Conservation (phyloP, 2,113 vertebrate species). For the Pygoscelis adeliae region DNA sequence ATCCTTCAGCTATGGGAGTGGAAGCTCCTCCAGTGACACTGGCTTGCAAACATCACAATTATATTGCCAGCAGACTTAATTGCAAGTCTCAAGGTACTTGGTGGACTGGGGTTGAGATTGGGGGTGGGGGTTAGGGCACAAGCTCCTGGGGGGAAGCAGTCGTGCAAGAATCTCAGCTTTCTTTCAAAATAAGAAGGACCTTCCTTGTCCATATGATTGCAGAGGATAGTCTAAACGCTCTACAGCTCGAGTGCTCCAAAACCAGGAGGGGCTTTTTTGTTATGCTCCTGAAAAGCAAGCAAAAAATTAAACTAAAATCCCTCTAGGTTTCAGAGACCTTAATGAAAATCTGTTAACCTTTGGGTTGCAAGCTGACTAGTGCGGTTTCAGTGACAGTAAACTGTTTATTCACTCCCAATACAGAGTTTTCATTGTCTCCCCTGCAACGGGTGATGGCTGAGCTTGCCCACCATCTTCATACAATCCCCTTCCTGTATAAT, state of each 20-base stretch:
- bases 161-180: background rate
- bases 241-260: background rate
- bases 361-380: background rate
- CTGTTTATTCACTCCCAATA: background rate
- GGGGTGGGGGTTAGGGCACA: background rate
- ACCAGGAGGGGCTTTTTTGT: background rate
- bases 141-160: background rate
- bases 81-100: background rate
- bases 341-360: background rate
- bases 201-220: background rate
- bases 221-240: background rate
- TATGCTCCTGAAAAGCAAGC: background rate
- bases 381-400: background rate
- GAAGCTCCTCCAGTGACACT: background rate
- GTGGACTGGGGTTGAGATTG: background rate
- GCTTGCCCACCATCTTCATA: background rate
- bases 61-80: background rate
- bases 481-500: background rate
- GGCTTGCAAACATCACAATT: background rate
- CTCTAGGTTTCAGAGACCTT: background rate
- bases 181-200: background rate
- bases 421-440: background rate
- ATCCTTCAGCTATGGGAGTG: background rate
- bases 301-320: background rate
- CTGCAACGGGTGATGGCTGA: background rate